Percentiles rank a stretch among this genome's conserved stretches.
Evolutionary conservation across 2,888 invertebrate genomes (phyloP).

Genomic region (Idaea aversata): DNA sequence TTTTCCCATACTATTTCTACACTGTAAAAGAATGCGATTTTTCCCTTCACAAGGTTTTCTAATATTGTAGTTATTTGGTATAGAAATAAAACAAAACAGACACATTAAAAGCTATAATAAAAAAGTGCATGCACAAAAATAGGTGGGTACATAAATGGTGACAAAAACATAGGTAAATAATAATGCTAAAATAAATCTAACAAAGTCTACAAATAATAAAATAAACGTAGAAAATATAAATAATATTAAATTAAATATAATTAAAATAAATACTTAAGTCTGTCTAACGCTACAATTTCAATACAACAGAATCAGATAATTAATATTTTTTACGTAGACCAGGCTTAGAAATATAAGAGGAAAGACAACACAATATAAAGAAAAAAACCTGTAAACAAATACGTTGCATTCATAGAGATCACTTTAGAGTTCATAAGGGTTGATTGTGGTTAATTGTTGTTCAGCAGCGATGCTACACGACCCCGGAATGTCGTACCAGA

Average conservation of each 20-base stretch:
- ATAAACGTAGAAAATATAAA: conserved; percentile 26
- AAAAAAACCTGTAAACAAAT: conserved; percentile 8
- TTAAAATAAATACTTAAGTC: conserved; percentile 12
- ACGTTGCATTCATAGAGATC: conserved; percentile 25
- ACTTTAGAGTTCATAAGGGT: conserved; percentile 60
- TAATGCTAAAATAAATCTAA: conserved; percentile 27
- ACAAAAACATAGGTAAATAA: conserved; percentile 19
- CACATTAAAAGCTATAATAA: conserved; percentile 30
- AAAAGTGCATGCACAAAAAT: conserved; percentile 20
- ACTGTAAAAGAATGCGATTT: not conserved
- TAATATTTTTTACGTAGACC: conserved; percentile 14
- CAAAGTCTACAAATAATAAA: conserved; percentile 26
- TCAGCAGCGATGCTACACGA: conserved; percentile 75
- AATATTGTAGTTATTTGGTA: not conserved
- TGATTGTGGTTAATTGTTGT: conserved; percentile 43
- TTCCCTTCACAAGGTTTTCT: not conserved
- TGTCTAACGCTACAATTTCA: conserved; percentile 8
- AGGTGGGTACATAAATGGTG: not conserved
- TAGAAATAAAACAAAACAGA: conserved; percentile 31
- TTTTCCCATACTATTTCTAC: not conserved
- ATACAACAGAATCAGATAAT: conserved; percentile 15
- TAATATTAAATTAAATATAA: conserved; percentile 18
- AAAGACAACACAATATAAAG: conserved; percentile 14
- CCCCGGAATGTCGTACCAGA: conserved; percentile 99
- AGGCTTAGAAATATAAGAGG: conserved; percentile 1